Evolutionary conservation across 2,888 invertebrate genomes (phyloP).

Genomic region (Oxytorus armatus): DNA sequence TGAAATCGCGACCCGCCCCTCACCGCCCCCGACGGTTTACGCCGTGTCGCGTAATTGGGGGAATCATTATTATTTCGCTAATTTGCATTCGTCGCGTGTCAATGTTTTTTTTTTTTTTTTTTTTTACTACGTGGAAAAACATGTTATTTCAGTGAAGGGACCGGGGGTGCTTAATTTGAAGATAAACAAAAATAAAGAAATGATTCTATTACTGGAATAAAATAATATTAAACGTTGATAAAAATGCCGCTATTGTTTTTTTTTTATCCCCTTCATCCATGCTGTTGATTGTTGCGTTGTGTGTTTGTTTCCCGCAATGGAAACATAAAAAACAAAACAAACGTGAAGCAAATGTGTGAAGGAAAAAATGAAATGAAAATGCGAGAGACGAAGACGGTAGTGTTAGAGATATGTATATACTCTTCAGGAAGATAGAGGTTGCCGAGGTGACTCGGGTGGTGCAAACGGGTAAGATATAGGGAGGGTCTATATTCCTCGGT

Average conservation of each 20-base stretch:
- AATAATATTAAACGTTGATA: background rate
- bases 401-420: conserved; percentile 22
- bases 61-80: conserved; percentile 49
- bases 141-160: conserved; percentile 9
- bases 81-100: conserved; percentile 42
- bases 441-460: conserved; percentile 45
- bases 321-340: background rate
- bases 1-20: conserved; percentile 38
- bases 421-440: conserved; percentile 25
- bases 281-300: no score
- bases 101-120: no score
- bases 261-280: background rate
- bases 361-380: background rate
- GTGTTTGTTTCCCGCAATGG: background rate
- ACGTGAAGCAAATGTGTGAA: background rate
- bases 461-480: conserved; percentile 34
- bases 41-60: conserved; percentile 37
- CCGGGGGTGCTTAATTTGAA: no score
- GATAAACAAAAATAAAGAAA: no score
- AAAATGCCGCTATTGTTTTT: background rate
- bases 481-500: conserved; percentile 71
- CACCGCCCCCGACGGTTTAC: background rate
- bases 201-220: background rate
- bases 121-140: conserved; percentile 6
- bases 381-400: conserved; percentile 13